Evolutionary conservation across 2,888 invertebrate species (phyloP), one percentile per base, ranked within the genome.

Genomic region (Agrochola litura): DNA sequence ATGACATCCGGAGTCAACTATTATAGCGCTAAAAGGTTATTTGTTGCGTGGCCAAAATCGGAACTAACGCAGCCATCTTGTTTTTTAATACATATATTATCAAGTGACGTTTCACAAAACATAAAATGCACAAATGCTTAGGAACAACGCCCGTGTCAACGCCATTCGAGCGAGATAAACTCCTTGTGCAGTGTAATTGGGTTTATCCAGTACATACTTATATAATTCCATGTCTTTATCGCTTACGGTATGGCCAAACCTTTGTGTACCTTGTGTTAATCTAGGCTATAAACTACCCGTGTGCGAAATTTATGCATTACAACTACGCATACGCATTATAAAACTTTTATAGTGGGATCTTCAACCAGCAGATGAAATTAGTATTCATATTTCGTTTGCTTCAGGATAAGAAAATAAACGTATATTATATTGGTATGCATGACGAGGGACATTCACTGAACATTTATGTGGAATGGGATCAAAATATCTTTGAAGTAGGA

Each of bases 301-400:
- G n/a, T n/a, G n/a, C n/a, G n/a, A n/a, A n/a, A n/a, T n/a, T n/a
- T n/a, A n/a, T n/a, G n/a, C n/a, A n/a, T n/a, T n/a, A n/a, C n/a
- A n/a, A n/a, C n/a, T n/a, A n/a, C n/a, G n/a, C n/a, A n/a, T n/a
- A n/a, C n/a, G n/a, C n/a, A n/a, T 30, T 37, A 81, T 19, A 46
- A 61, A 64, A 61, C 30, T 52, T 80, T 64, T 58, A 9, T 37
- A n/a, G 25, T 9, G 12, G 10, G 19, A 70, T 73, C n/a, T 60
- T 41, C 46, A 56, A 56, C 46, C 64, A 54, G 19, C 22, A 67
- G 19, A 73, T 30, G 30, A 56, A 22, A 77, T 84, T 85, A 81
- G 71, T 87, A 87, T 85, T 85, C 87, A 30, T 52, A 43, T 52
- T 37, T 54, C 77, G 87, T 86, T 65, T 68, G 64, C 25, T 71